Evolutionary conservation across 2,113 vertebrate species (phyloP).

Genomic region (Phoxinus phoxinus): DNA sequence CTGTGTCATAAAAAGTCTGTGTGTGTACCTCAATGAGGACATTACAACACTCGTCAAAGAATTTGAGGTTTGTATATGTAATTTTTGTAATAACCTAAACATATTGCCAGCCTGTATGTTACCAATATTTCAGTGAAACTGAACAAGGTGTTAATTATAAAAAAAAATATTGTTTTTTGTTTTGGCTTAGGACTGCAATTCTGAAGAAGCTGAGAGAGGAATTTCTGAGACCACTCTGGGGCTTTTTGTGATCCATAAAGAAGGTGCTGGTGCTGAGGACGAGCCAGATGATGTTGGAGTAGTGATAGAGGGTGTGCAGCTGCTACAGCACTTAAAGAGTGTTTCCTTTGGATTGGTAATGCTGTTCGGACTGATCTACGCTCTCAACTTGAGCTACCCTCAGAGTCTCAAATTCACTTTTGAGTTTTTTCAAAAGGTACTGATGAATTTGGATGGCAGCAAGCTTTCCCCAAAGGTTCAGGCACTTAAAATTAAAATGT

Average conservation of each 20-base stretch:
- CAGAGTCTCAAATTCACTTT: constrained; percentile 66
- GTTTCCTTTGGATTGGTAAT: neutral
- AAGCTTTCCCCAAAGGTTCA: constrained; percentile 2
- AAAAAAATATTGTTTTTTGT: neutral
- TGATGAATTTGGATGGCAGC: constrained; percentile 13
- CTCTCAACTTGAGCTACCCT: neutral
- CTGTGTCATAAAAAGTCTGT: neutral
- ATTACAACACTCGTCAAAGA: neutral
- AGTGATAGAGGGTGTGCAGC: neutral
- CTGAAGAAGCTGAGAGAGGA: neutral
- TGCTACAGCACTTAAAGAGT: neutral
- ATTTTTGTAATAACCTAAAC: neutral
- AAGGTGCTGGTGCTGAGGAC: neutral
- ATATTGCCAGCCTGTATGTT: neutral
- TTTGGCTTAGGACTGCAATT: neutral
- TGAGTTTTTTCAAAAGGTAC: neutral
- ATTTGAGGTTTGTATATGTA: neutral
- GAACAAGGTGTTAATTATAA: neutral
- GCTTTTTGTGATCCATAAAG: neutral
- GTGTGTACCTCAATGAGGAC: neutral
- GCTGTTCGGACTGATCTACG: neutral
- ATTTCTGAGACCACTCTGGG: neutral
- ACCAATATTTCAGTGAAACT: neutral
- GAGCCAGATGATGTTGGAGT: neutral
- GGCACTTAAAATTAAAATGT: neutral